These are phyloP conservation scores for Aix galericulata DNA, from an alignment of 2,113 vertebrate genomes.

Conservation along the genomic window DNA sequence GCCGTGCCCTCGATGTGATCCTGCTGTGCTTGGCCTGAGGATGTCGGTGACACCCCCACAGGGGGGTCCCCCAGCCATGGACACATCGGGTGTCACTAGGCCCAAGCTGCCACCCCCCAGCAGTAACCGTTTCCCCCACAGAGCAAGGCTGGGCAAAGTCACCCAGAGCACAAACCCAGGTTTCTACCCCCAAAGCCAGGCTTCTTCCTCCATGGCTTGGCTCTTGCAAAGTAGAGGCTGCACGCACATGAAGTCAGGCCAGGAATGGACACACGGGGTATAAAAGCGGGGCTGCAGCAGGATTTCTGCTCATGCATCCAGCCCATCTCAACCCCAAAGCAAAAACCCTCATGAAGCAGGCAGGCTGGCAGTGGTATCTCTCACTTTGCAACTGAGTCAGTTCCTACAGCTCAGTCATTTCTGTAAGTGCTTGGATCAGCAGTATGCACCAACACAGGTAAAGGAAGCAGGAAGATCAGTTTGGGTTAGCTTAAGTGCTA, in stretches of 20 bases:
- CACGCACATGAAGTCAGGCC: rapidly evolving
- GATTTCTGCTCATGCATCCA: rapidly evolving
- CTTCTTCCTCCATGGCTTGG: rapidly evolving
- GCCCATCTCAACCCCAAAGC: neutral
- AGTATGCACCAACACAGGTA: neutral
- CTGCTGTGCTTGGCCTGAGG: neutral
- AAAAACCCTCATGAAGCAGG: neutral
- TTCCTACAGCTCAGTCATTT: neutral
- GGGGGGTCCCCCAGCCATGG: too few species aligned
- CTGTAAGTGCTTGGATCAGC: neutral
- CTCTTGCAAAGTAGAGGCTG: neutral
- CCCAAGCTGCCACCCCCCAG: neutral
- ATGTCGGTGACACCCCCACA: too few species aligned
- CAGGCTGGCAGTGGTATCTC: neutral
- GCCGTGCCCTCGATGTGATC: neutral
- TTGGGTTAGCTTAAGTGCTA: neutral
- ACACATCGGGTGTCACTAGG: rapidly evolving
- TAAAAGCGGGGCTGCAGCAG: neutral
- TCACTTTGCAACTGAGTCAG: neutral
- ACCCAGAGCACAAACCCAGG: neutral
- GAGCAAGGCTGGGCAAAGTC: neutral
- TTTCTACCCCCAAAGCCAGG: neutral
- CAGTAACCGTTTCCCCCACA: rapidly evolving
- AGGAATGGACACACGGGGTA: neutral
- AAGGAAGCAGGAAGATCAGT: neutral